phyloP scores from a whole-genome alignment of 2,888 invertebrate genomes.

The Drosophila antonietae region DNA sequence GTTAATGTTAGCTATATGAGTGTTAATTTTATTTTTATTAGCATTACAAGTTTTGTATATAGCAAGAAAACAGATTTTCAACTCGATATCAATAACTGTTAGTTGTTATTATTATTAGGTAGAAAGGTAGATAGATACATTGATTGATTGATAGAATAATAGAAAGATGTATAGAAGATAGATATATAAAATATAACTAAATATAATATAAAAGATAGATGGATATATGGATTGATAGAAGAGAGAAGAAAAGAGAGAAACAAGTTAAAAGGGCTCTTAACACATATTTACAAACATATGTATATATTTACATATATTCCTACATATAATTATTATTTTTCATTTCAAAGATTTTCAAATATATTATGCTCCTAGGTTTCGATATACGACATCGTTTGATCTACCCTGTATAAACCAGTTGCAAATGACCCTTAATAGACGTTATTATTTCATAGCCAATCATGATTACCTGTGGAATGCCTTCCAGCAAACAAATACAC shows the following conservation, averaged over 20 bases:
- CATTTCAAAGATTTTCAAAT: neutral
- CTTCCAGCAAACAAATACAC: conserved; percentile 10
- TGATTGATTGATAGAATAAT: neutral
- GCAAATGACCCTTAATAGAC: conserved; percentile 33
- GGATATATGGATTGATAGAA: no score
- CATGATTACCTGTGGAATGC: conserved; percentile 52
- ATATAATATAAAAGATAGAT: no score
- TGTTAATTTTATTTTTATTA: no score
- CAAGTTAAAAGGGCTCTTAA: neutral
- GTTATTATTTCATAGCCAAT: conserved; percentile 48
- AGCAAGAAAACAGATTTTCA: no score
- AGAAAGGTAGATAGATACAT: neutral
- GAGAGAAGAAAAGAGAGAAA: no score
- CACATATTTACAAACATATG: neutral
- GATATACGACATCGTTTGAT: neutral
- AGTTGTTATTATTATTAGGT: neutral
- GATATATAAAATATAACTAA: no score
- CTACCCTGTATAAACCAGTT: conserved; percentile 1
- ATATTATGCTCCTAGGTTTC: neutral
- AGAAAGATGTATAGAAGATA: neutral
- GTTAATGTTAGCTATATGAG: no score
- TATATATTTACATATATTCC: neutral
- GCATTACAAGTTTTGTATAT: no score
- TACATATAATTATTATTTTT: neutral
- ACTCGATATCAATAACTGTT: no score